These are phyloP conservation scores for Argyresthia albistria DNA, from an alignment of 2,888 invertebrate genomes.

Conservation along the genomic window DNA sequence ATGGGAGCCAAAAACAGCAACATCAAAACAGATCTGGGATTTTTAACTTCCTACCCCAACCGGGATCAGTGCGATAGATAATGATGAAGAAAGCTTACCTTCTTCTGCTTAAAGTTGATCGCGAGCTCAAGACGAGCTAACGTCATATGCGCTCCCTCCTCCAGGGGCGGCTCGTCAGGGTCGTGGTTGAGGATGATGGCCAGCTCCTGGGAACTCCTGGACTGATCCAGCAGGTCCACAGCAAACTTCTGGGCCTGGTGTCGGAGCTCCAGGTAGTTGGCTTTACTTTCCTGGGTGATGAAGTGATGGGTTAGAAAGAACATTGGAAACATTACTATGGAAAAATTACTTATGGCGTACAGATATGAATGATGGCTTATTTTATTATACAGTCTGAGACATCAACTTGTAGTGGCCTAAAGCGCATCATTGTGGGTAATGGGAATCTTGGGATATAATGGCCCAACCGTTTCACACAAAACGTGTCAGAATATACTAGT, in stretches of 20 bases:
- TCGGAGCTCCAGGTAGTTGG: conserved; percentile 90
- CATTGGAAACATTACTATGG: too few relatives aligned
- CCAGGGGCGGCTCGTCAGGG: conserved; percentile 79
- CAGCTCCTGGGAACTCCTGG: conserved; percentile 92
- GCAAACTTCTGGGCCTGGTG: conserved; percentile 92
- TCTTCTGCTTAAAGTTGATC: conserved; percentile 95
- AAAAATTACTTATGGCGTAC: neutral
- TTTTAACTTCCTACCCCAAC: too few relatives aligned
- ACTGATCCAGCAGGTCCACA: conserved; percentile 91
- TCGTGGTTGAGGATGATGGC: conserved; percentile 95
- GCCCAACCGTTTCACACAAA: too few relatives aligned
- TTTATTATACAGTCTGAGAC: too few relatives aligned
- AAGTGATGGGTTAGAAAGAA: neutral
- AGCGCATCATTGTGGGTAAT: too few relatives aligned
- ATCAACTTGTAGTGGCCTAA: too few relatives aligned
- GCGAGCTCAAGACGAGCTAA: conserved; percentile 90
- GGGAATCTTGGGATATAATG: too few relatives aligned
- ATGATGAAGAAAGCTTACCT: conserved; percentile 63
- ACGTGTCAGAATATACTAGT: too few relatives aligned
- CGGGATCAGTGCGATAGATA: too few relatives aligned
- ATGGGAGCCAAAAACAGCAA: too few relatives aligned
- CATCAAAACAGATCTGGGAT: too few relatives aligned
- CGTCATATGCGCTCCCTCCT: conserved; percentile 87
- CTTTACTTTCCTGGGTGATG: conserved; percentile 81
- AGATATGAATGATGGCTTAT: too few relatives aligned